A percentile compares a stretch with the other conserved stretches of the same genome.
phyloP scores from a whole-genome alignment of 2,113 vertebrate genomes.

The Vombatus ursinus region DNA sequence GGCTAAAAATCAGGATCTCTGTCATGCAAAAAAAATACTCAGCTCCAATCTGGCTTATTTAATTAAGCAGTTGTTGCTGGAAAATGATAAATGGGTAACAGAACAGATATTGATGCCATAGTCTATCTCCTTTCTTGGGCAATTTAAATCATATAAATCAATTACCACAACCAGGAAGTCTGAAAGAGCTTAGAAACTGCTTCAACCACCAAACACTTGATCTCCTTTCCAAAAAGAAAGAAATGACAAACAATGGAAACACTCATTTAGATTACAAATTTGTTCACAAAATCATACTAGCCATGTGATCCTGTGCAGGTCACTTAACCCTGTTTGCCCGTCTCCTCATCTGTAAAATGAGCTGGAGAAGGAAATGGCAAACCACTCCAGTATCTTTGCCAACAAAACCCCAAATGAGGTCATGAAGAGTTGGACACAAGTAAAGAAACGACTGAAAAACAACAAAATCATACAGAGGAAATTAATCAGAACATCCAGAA shows the following conservation, averaged over 20 bases:
- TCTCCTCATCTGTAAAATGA: background rate
- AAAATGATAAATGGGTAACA: background rate
- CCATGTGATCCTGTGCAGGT: background rate
- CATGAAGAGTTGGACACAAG: background rate
- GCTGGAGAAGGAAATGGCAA: background rate
- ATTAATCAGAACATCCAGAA: background rate
- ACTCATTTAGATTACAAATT: background rate
- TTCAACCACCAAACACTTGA: background rate
- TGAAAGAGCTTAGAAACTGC: background rate
- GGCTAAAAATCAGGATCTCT: background rate
- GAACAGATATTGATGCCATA: background rate
- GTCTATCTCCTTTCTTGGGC: background rate
- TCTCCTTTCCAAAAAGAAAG: background rate
- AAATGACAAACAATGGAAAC: background rate
- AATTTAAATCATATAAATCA: background rate
- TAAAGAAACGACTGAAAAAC: background rate
- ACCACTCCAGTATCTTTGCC: background rate
- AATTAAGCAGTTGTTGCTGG: background rate
- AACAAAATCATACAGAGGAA: background rate
- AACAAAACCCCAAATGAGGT: background rate
- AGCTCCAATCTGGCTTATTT: background rate
- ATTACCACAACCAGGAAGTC: background rate
- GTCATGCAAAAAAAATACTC: background rate
- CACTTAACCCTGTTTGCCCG: too few species aligned
- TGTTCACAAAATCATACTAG: background rate